Base-by-base conservation (phyloP, 2,113 vertebrate genomes). In the Protomyctophum bolini region DNA sequence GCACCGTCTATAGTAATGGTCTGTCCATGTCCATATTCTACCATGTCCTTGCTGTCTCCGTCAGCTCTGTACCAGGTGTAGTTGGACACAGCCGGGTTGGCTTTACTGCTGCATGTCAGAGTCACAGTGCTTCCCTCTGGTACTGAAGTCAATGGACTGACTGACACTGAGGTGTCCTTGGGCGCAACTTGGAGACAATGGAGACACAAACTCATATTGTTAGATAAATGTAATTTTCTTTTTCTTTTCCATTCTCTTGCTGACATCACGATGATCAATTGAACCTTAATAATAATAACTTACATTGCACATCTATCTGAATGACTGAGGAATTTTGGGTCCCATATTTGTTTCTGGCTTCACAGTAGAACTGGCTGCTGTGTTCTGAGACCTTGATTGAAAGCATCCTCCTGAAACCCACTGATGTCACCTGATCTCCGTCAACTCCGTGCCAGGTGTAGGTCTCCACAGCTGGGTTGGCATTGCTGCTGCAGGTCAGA, bases 11-110 rank as follows among this genome's bases (percentile, higher is more conserved):
- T 14, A n/a, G 49, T 63, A 3, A 89, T 55, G 47, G 2, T 58
- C 0, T 75, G 15, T 8, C 75, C 83, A 1, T 79, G 7, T 72
- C 52, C 72, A 55, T 28, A 54, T 62, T 57, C 50, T 54, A 71
- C 55, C 29, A 15, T 50, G 8, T 57, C 83, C 6, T 45, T 6
- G 1, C 81, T 54, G 60, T 61, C 56, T 0, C 78, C 80, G 7
- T 73, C 68, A 2, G 70, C 70, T 83, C 63, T 88, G 80, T 75
- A 90, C 92, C 91, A 92, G 87, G 82, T 87, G 82, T 87, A 92
- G 84, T 76, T 82, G 66, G 52, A 68, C 57, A 83, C 83, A 51
- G 84, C 51, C 58, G 91, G 92, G 74, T 91, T 92, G 29, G 88
- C 87, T 49, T 79, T 83, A 78, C 86, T 90, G 1, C 0, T 75